Conservation (phyloP, 2,113 vertebrate species). For the Gobius niger region DNA sequence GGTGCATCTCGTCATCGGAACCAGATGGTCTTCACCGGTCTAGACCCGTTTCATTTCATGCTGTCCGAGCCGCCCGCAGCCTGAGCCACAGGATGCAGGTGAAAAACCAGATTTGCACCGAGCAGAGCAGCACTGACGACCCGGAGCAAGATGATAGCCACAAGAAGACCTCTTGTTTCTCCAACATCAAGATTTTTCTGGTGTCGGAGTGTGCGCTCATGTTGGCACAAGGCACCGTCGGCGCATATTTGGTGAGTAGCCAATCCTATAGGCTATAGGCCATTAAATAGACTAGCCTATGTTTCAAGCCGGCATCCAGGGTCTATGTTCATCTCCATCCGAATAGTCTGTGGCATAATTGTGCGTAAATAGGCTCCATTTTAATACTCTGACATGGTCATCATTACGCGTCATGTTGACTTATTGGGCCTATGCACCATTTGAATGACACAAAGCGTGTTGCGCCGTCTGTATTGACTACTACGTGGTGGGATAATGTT, state of each 20-base stretch:
- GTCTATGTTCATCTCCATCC: slow-evolving; percentile 23
- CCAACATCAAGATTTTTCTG: slow-evolving; percentile 92
- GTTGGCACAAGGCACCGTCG: slow-evolving; percentile 93
- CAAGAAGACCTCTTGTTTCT: slow-evolving; percentile 88
- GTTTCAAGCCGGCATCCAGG: slow-evolving; percentile 33
- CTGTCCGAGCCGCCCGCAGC: slow-evolving; percentile 57
- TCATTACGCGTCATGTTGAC: slow-evolving; percentile 13
- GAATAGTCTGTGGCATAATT: slow-evolving; percentile 44
- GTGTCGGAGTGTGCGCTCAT: slow-evolving; percentile 93
- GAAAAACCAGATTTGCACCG: slow-evolving; percentile 79
- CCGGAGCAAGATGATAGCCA: slow-evolving; percentile 82
- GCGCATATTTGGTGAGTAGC: slow-evolving; percentile 92
- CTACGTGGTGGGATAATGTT: slow-evolving; percentile 40
- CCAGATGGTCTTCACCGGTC: slow-evolving; percentile 62
- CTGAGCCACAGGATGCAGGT: slow-evolving; percentile 80
- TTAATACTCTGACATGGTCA: slow-evolving; percentile 31
- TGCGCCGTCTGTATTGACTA: slow-evolving; percentile 33
- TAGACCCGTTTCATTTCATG: slow-evolving; percentile 52
- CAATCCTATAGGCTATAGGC: too few species aligned
- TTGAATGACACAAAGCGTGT: slow-evolving; percentile 48
- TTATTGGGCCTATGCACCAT: slow-evolving; percentile 62
- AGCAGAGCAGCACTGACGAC: slow-evolving; percentile 79
- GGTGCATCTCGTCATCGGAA: slow-evolving; percentile 42
- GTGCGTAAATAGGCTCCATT: slow-evolving; percentile 19
- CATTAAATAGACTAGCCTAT: too few species aligned